Evolutionary conservation across 1,140 invertebrate species (phyloP).

Genomic region (Conus ventricosus): DNA sequence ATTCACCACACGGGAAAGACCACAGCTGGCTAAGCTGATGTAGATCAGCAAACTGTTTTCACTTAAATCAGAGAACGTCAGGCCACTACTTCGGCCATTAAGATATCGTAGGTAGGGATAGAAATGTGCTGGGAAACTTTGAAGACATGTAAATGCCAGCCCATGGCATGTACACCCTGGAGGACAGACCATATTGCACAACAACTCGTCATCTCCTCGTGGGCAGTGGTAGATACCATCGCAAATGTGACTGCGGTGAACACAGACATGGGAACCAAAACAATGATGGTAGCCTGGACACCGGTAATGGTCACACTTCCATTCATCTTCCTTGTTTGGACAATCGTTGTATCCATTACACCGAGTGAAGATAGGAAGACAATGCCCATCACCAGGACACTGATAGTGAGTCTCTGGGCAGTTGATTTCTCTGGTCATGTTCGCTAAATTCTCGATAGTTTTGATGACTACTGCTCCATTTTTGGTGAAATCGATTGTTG

Average conservation of each 20-base stretch:
- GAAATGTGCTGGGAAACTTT: too few relatives aligned
- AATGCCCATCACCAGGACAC: neutral
- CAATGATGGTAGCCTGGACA: slow-evolving; percentile 34
- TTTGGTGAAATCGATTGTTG: neutral
- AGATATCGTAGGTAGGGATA: neutral
- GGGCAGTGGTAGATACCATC: slow-evolving; percentile 27
- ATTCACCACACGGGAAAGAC: too few relatives aligned
- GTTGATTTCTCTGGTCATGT: neutral
- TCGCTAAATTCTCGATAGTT: neutral
- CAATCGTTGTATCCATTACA: slow-evolving; percentile 35
- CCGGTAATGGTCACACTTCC: neutral
- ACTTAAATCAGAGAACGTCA: neutral
- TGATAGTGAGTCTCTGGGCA: slow-evolving; percentile 21
- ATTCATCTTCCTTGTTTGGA: slow-evolving; percentile 22
- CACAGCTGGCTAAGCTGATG: slow-evolving; percentile 9
- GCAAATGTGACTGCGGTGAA: slow-evolving; percentile 26
- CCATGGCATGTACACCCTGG: slow-evolving; percentile 9
- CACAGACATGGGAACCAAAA: neutral
- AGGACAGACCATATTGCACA: neutral
- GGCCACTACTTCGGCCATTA: neutral
- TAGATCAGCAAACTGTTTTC: neutral
- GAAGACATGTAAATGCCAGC: neutral
- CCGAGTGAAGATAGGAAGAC: slow-evolving; percentile 19
- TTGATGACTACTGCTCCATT: neutral
- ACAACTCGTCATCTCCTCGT: neutral